phyloP scores from a whole-genome alignment of 53 echinoderm and acorn worm genomes.

The Patiria pectinifera region DNA sequence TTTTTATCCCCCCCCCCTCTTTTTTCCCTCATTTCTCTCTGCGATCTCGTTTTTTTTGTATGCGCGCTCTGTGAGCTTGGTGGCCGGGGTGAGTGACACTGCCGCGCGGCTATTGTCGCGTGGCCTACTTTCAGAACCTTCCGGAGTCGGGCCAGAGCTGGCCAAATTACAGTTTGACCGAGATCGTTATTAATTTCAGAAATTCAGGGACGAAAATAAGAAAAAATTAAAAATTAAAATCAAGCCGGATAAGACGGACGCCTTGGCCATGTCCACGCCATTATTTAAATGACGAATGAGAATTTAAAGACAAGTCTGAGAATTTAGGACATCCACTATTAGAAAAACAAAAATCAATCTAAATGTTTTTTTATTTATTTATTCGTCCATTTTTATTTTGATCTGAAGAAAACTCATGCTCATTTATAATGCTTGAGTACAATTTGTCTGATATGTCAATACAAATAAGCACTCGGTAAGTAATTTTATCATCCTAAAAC shows the following conservation, averaged over 20 bases:
- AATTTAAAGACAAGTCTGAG: not conserved
- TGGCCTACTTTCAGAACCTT: slow-evolving; percentile 49
- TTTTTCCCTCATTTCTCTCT: not conserved
- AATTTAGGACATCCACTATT: not conserved
- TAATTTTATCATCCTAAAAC: too few species aligned
- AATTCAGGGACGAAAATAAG: not conserved
- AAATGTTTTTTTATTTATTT: too few species aligned
- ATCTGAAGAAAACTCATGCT: too few species aligned
- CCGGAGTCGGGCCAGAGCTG: slow-evolving; percentile 24
- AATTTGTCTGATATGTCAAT: too few species aligned
- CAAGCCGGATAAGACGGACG: not conserved
- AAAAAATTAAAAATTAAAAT: not conserved
- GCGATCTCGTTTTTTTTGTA: not conserved
- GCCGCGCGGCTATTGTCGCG: slow-evolving; percentile 48
- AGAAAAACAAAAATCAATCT: too few species aligned
- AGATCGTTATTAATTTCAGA: slow-evolving; percentile 53
- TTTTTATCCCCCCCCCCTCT: not conserved
- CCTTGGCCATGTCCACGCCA: too few species aligned
- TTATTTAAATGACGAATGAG: not conserved
- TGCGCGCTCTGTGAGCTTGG: not conserved
- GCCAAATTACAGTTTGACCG: slow-evolving; percentile 57
- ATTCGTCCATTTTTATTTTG: too few species aligned
- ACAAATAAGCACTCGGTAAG: too few species aligned
- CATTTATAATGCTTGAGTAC: too few species aligned
- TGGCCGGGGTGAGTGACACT: slow-evolving; percentile 53